Percentiles rank a stretch among this genome's conserved stretches.
phyloP scores from a whole-genome alignment of 2,888 invertebrate genomes.

The Chymomyza fuscimana region DNA sequence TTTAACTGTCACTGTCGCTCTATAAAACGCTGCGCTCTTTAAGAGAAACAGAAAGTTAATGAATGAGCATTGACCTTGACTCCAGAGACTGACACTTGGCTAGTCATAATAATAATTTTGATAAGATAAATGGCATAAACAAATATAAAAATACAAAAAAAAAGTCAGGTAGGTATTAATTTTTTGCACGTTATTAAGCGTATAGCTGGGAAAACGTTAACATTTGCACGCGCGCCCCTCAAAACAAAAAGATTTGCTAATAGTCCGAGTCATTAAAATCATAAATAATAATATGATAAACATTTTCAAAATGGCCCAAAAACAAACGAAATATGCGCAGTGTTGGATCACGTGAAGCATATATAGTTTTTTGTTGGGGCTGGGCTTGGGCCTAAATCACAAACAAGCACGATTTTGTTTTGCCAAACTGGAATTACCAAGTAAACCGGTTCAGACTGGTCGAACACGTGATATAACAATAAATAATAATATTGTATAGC shows the following conservation, averaged over 20 bases:
- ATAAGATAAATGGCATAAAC: constrained; percentile 45
- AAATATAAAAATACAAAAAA: constrained; percentile 26
- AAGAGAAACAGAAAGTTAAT: constrained; percentile 25
- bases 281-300: not conserved
- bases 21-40: not conserved
- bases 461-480: constrained; percentile 49
- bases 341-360: constrained; percentile 33
- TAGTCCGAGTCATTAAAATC: not conserved
- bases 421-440: constrained; percentile 39
- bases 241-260: not conserved
- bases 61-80: constrained; percentile 39
- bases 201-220: not conserved
- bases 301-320: not conserved
- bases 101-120: constrained; percentile 13
- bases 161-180: constrained; percentile 2
- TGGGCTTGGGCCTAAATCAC: not conserved
- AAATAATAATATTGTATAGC: constrained; percentile 11
- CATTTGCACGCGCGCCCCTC: not conserved
- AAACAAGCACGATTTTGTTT: not conserved
- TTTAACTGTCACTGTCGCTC: too few relatives aligned
- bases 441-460: constrained; percentile 30
- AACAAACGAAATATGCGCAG: not conserved
- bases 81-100: not conserved
- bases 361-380: not conserved
- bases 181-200: not conserved